These are phyloP conservation scores for Bombus confusus DNA, from an alignment of 1,140 invertebrate species.

Conservation along the genomic window DNA sequence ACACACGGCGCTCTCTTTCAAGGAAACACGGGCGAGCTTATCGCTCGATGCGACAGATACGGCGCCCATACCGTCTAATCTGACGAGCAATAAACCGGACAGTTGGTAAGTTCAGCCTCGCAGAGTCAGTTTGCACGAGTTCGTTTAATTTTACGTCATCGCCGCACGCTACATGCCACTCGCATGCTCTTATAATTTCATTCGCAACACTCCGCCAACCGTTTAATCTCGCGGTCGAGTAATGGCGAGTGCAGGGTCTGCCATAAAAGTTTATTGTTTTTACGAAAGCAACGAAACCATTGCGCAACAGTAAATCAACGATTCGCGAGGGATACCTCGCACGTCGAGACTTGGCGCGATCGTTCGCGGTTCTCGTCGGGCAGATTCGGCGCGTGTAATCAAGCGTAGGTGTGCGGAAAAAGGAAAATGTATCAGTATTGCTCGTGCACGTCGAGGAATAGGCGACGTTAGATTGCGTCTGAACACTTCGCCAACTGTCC, in stretches of 20 bases:
- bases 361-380: background rate
- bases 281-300: background rate
- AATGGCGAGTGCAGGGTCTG: background rate
- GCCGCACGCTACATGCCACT: background rate
- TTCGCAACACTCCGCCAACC: background rate
- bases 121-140: background rate
- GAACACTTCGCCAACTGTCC: background rate
- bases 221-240: background rate
- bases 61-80: background rate
- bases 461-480: too few relatives aligned
- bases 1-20: background rate
- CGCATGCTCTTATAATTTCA: background rate
- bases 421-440: background rate
- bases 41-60: background rate
- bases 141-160: background rate
- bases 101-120: background rate
- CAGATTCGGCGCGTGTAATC: background rate
- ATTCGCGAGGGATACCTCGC: background rate
- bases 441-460: background rate
- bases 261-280: background rate
- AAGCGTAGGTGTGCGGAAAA: background rate
- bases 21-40: background rate
- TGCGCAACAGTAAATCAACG: background rate
- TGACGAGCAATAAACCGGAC: background rate
- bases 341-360: background rate